Evolutionary conservation across 1,140 invertebrate species (phyloP).

Genomic region (Scaptomyza hsui): DNA sequence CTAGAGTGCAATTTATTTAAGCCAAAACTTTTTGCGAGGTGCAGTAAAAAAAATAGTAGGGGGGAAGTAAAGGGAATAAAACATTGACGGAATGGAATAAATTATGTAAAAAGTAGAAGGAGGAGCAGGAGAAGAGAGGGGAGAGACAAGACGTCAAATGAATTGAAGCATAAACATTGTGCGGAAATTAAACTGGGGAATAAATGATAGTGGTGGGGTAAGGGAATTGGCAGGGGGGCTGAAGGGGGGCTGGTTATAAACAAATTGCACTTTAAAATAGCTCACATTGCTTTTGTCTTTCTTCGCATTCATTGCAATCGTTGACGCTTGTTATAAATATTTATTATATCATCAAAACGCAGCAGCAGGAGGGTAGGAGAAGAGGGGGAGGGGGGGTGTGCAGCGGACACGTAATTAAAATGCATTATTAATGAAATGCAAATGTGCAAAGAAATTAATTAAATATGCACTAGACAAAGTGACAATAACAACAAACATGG

Average conservation of each 20-base stretch:
- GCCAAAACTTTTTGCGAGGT: constrained; percentile 14
- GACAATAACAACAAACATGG: not conserved
- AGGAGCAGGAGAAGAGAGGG: not conserved
- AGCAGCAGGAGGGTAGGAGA: constrained; percentile 3
- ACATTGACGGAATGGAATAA: constrained; percentile 25
- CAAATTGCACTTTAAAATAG: constrained; percentile 52
- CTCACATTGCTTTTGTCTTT: constrained; percentile 25
- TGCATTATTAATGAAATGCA: constrained; percentile 53
- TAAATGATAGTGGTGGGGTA: not conserved
- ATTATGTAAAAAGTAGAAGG: constrained; percentile 36
- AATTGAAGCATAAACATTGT: constrained; percentile 50
- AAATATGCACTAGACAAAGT: constrained; percentile 37
- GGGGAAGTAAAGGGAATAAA: not conserved
- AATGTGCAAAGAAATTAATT: constrained; percentile 46
- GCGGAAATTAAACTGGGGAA: constrained; percentile 45
- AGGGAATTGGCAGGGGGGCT: not conserved
- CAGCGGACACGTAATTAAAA: constrained; percentile 35
- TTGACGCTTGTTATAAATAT: constrained; percentile 50
- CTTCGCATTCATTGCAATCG: constrained; percentile 44
- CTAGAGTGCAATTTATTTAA: constrained; percentile 5
- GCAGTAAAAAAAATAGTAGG: not conserved
- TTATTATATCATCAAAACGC: constrained; percentile 46
- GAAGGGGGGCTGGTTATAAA: constrained; percentile 24
- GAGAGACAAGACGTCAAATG: constrained; percentile 17
- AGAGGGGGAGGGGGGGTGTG: not conserved